These are phyloP conservation scores for Fulica atra DNA, from an alignment of 2,113 vertebrate genomes.

Conservation along the genomic window DNA sequence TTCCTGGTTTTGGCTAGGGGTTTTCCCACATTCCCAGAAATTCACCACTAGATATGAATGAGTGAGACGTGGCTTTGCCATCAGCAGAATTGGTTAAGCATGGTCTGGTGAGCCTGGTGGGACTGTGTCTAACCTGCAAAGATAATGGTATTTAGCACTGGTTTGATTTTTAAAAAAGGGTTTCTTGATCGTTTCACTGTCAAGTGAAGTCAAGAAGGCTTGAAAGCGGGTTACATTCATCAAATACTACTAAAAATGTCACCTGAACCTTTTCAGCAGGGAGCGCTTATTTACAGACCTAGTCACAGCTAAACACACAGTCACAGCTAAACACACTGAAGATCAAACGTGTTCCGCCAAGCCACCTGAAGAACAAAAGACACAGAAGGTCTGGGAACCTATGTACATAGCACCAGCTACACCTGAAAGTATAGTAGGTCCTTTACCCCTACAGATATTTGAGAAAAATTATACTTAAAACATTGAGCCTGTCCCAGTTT, in stretches of 20 bases:
- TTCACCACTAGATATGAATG: neutral
- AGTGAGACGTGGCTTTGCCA: neutral
- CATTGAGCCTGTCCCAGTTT: neutral
- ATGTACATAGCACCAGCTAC: neutral
- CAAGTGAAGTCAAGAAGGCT: neutral
- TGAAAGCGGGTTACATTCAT: constrained; percentile 32
- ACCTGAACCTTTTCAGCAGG: constrained; percentile 7
- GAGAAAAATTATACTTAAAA: neutral
- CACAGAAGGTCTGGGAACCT: neutral
- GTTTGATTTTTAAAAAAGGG: neutral
- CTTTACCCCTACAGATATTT: neutral
- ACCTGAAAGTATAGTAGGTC: neutral
- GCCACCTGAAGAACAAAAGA: constrained; percentile 30
- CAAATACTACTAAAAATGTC: constrained; percentile 47
- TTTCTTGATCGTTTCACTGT: neutral
- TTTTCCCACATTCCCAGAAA: neutral
- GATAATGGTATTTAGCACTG: neutral
- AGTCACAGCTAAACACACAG: neutral
- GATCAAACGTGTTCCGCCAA: constrained; percentile 4
- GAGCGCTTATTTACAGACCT: constrained; percentile 35
- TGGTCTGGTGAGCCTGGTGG: neutral
- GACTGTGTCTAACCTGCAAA: neutral
- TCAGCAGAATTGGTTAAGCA: neutral
- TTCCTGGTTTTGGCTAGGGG: neutral
- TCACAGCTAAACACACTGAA: neutral